These are phyloP conservation scores for Protobothrops mucrosquamatus DNA, from an alignment of 2,113 vertebrate genomes.

Conservation along the genomic window DNA sequence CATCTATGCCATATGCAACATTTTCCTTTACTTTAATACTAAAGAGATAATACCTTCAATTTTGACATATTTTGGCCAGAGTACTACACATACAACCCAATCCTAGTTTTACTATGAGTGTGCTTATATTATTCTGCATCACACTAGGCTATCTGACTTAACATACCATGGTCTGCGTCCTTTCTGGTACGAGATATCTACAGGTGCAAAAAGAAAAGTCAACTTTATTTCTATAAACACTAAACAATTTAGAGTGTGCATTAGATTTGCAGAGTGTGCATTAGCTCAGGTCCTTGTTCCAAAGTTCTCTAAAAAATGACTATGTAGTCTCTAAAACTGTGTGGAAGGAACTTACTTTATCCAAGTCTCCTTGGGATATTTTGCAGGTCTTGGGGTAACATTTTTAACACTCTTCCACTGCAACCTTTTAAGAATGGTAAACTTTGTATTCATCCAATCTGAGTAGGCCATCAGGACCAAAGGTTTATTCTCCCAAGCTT, in stretches of 20 bases:
- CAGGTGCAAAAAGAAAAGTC: background rate
- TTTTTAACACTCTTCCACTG: background rate
- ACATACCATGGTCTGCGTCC: background rate
- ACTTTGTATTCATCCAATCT: background rate
- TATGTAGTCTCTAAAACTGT: background rate
- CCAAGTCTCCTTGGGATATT: background rate
- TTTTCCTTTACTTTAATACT: background rate
- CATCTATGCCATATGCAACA: background rate
- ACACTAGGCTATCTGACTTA: background rate
- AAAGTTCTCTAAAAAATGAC: background rate
- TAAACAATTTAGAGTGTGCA: background rate
- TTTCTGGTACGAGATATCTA: background rate
- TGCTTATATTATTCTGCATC: background rate
- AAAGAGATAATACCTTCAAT: background rate
- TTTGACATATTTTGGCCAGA: background rate
- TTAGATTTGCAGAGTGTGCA: background rate
- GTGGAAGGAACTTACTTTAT: background rate
- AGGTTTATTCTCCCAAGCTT: background rate
- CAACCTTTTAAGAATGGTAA: background rate
- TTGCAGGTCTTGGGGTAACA: background rate
- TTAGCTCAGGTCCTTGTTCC: background rate
- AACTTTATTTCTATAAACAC: background rate
- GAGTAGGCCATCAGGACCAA: background rate
- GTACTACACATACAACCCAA: background rate
- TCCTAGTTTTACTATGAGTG: background rate